phyloP scores from a whole-genome alignment of 2,113 vertebrate genomes.

The Hydropotes inermis region DNA sequence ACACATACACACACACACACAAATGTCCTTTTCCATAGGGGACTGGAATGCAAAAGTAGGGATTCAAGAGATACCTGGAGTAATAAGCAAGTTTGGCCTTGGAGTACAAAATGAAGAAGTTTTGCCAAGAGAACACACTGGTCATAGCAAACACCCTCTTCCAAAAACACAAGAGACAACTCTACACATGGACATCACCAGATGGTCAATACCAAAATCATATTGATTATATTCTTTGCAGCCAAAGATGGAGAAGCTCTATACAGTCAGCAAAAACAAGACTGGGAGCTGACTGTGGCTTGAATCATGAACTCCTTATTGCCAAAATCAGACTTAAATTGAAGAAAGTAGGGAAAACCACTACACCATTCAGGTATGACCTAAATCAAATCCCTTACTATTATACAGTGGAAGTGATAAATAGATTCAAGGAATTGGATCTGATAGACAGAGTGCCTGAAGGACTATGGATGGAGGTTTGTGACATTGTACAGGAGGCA shows the following conservation, averaged over 20 bases:
- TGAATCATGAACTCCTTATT: background rate
- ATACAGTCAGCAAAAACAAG: background rate
- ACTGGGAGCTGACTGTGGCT: background rate
- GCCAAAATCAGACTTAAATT: background rate
- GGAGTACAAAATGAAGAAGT: background rate
- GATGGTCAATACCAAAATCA: background rate
- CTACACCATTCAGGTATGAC: background rate
- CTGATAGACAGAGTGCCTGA: background rate
- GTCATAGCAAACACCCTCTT: background rate
- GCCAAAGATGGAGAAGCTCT: background rate
- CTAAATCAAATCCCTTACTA: background rate
- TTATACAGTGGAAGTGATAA: background rate
- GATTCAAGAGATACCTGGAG: background rate
- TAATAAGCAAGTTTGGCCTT: background rate
- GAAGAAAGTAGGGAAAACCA: background rate
- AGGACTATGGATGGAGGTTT: background rate
- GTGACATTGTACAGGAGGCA: background rate
- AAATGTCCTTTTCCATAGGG: background rate
- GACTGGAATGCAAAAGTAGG: background rate
- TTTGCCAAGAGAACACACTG: background rate
- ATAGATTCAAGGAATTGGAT: background rate
- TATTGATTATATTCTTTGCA: background rate
- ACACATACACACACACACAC: too few relatives aligned
- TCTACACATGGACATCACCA: background rate
- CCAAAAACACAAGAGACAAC: background rate